phyloP scores from a whole-genome alignment of 2,797 vertebrate species.

The Periparus ater region DNA sequence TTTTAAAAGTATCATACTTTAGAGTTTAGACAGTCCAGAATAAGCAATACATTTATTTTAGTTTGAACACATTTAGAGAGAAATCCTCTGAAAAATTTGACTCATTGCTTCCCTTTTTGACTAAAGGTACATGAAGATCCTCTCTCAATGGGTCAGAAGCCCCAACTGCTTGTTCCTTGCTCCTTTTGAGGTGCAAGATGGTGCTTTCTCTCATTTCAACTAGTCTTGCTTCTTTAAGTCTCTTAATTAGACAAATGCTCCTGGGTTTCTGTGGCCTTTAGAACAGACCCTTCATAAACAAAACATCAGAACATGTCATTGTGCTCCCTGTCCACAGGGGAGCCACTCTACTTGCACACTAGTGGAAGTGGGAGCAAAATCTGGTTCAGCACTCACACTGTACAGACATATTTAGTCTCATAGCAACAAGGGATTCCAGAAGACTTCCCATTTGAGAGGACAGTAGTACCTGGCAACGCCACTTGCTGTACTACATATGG shows the following conservation, averaged over 20 bases:
- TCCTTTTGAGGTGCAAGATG: neutral
- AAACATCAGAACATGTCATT: neutral
- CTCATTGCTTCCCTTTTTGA: neutral
- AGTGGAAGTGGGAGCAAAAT: slow-evolving; percentile 37
- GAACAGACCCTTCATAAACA: neutral
- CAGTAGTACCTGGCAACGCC: slow-evolving; percentile 42
- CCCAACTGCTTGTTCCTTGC: neutral
- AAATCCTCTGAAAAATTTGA: neutral
- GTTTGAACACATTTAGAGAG: neutral
- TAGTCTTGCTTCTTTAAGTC: neutral
- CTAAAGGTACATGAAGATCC: neutral
- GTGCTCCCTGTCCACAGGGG: neutral
- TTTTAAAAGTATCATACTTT: neutral
- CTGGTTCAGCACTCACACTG: neutral
- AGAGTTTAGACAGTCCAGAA: neutral
- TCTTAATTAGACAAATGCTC: neutral
- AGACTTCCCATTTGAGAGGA: slow-evolving; percentile 51
- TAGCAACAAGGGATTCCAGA: slow-evolving; percentile 65
- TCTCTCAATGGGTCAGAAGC: neutral
- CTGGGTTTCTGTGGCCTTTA: neutral
- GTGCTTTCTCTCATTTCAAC: neutral
- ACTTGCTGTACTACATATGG: slow-evolving; percentile 11
- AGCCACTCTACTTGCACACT: neutral
- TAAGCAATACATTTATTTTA: neutral
- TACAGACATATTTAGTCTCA: slow-evolving; percentile 43